A percentile compares a stretch with the other conserved stretches of the same genome.
Evolutionary conservation across 2,797 vertebrate species (phyloP).

Genomic region (Sebastolobus altivelis): DNA sequence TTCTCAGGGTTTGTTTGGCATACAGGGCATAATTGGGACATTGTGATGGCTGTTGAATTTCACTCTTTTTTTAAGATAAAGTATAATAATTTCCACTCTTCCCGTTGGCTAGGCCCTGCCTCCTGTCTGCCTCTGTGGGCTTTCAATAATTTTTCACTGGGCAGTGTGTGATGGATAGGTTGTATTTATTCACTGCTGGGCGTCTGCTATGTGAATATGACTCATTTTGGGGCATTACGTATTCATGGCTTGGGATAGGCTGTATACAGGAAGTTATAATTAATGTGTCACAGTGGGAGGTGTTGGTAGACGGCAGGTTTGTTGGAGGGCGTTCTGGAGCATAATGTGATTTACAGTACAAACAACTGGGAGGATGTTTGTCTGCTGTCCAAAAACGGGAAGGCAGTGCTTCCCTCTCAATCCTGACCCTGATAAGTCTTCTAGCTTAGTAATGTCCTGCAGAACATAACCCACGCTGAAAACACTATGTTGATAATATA

Average conservation of each 20-base stretch:
- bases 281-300: slow-evolving; percentile 96
- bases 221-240: slow-evolving; percentile 98
- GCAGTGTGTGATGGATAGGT: slow-evolving; percentile 93
- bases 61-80: slow-evolving; percentile 59
- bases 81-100: slow-evolving; percentile 70
- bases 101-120: slow-evolving; percentile 66
- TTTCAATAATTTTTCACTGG: slow-evolving; percentile 96
- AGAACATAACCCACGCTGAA: slow-evolving; percentile 12
- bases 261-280: slow-evolving; percentile 96
- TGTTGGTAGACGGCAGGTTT: slow-evolving; percentile 89
- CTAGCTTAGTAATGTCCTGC: slow-evolving; percentile 17
- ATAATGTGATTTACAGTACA: slow-evolving; percentile 92
- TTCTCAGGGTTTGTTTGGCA: slow-evolving; percentile 32
- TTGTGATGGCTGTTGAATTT: slow-evolving; percentile 58
- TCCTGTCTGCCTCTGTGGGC: slow-evolving; percentile 82
- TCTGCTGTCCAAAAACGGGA: slow-evolving; percentile 71
- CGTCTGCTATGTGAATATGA: slow-evolving; percentile 96
- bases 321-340: slow-evolving; percentile 91
- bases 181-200: slow-evolving; percentile 98
- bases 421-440: slow-evolving; percentile 22
- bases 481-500: slow-evolving; percentile 16
- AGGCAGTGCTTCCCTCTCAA: slow-evolving; percentile 32
- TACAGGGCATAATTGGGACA: slow-evolving; percentile 47
- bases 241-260: slow-evolving; percentile 98
- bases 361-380: slow-evolving; percentile 83